Evolutionary conservation across 2,797 vertebrate species (phyloP).

Genomic region (Ptychadena robeensis): DNA sequence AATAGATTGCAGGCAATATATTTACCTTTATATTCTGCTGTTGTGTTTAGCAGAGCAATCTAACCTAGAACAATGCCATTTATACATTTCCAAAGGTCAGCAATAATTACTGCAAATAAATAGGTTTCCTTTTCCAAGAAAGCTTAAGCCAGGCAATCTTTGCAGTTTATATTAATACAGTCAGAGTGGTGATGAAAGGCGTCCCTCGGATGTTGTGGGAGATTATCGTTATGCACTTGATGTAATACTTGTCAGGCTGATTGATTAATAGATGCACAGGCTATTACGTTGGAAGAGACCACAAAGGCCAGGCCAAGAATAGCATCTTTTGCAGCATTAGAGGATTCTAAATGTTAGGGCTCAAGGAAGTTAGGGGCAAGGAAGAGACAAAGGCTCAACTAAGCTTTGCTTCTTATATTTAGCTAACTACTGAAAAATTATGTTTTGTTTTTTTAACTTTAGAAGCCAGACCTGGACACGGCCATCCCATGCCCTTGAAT

Average conservation of each 20-base stretch:
- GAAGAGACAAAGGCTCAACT: not conserved
- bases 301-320: conserved; percentile 3
- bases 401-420: not conserved
- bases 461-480: too few relatives aligned
- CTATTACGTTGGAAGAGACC: conserved; percentile 9
- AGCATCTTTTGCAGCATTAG: not conserved
- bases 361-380: not conserved
- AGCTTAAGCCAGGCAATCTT: conserved; percentile 43
- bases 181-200: conserved; percentile 13
- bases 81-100: conserved; percentile 55
- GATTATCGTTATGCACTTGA: conserved; percentile 41
- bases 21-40: conserved; percentile 41
- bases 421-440: too few relatives aligned
- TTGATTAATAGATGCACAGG: conserved; percentile 28
- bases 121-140: conserved; percentile 43
- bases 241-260: conserved; percentile 38
- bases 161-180: conserved; percentile 43
- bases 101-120: conserved; percentile 61
- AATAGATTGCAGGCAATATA: conserved; percentile 1
- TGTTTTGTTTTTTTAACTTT: too few relatives aligned
- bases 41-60: conserved; percentile 38
- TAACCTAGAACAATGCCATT: conserved; percentile 48
- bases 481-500: too few relatives aligned
- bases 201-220: not conserved
- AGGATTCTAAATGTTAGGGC: not conserved